Evolutionary conservation across 30 jellyfish, hydroid and myxozoan species (phyloP).

Genomic region (Phacellophora camtschatica): DNA sequence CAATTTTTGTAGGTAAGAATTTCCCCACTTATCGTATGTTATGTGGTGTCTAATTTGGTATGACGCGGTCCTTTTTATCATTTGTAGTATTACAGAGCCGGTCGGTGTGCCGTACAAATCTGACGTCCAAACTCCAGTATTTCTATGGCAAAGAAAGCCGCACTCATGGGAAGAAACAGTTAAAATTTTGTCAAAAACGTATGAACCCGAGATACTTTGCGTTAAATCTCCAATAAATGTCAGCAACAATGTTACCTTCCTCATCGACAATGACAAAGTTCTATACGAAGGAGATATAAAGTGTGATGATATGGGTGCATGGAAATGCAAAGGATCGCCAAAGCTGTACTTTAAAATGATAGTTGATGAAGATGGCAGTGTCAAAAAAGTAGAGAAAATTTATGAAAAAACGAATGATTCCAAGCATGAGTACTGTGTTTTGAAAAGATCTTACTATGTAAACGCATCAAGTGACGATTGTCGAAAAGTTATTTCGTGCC

Average conservation of each 20-base stretch:
- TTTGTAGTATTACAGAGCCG: too few relatives aligned
- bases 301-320: background rate
- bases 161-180: background rate
- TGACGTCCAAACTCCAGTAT: background rate
- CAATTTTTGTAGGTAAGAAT: too few relatives aligned
- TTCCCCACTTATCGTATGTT: too few relatives aligned
- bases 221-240: background rate
- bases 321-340: background rate
- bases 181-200: background rate
- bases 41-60: too few relatives aligned
- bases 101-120: background rate
- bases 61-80: too few relatives aligned
- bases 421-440: background rate
- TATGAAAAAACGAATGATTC: background rate
- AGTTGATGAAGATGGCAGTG: background rate
- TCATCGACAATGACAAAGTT: background rate
- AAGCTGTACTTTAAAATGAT: background rate
- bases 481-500: background rate
- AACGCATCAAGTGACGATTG: slow-evolving; percentile 4
- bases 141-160: background rate
- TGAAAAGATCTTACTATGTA: background rate
- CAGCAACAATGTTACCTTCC: background rate
- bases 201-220: background rate
- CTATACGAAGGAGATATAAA: background rate
- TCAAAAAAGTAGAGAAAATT: background rate